Evolutionary conservation across 2,888 invertebrate species (phyloP).

Genomic region (Stenodera caucasica): DNA sequence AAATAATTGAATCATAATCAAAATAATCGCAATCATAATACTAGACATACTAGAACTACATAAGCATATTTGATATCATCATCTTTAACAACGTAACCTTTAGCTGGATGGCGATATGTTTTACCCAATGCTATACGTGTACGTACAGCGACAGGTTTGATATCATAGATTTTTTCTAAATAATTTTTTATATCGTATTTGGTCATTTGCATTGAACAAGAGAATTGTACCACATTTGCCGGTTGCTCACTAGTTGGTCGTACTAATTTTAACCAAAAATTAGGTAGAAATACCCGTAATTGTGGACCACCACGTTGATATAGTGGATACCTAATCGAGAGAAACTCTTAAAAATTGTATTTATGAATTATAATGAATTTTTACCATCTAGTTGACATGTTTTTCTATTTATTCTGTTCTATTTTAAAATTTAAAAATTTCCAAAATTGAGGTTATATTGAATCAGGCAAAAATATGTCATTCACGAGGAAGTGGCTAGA

Average conservation of each 20-base stretch:
- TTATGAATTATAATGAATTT: background rate
- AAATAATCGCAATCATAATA: background rate
- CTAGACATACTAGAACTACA: conserved; percentile 69
- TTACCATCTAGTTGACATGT: conserved; percentile 23
- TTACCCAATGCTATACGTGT: conserved; percentile 74
- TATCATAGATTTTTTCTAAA: conserved; percentile 91
- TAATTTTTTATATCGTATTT: conserved; percentile 88
- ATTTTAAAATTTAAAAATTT: too few relatives aligned
- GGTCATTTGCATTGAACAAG: conserved; percentile 94
- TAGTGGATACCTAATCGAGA: conserved; percentile 75
- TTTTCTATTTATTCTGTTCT: background rate
- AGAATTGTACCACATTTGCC: conserved; percentile 81
- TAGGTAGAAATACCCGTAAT: conserved; percentile 86
- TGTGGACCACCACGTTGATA: conserved; percentile 95
- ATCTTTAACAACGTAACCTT: conserved; percentile 74
- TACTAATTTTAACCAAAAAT: conserved; percentile 96
- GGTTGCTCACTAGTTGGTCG: conserved; percentile 69
- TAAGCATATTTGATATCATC: conserved; percentile 82
- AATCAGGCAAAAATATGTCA: background rate
- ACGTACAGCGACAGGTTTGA: conserved; percentile 76
- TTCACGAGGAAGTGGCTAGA: background rate
- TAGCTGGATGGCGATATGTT: conserved; percentile 62
- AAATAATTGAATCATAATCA: conserved; percentile 10
- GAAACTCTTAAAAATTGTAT: background rate
- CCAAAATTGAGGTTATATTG: background rate